These are phyloP conservation scores for Aproaerema taeniolella DNA, from an alignment of 2,888 invertebrate species.

Conservation along the genomic window DNA sequence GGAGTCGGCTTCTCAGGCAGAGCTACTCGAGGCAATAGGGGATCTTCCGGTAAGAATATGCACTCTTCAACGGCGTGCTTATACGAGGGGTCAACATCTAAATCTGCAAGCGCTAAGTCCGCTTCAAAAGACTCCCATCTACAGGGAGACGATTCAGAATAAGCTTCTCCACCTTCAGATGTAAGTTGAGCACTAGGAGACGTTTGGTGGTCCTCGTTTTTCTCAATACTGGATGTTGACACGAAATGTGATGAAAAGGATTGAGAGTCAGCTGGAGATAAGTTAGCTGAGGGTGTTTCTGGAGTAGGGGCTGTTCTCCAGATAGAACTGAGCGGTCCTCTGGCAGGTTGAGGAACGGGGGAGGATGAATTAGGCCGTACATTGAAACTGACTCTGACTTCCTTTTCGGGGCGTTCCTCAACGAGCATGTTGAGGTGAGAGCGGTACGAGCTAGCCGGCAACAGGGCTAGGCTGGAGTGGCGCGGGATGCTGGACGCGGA, in stretches of 20 bases:
- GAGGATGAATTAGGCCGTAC: conserved; percentile 55
- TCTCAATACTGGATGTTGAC: conserved; percentile 68
- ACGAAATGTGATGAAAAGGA: conserved; percentile 81
- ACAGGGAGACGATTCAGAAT: conserved; percentile 68
- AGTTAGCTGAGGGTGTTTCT: conserved; percentile 83
- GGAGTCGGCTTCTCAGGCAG: conserved; percentile 79
- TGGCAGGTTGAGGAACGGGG: conserved; percentile 51
- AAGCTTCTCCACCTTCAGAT: conserved; percentile 69
- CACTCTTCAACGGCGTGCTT: conserved; percentile 80
- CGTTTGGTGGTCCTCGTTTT: conserved; percentile 57
- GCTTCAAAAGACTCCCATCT: conserved; percentile 81
- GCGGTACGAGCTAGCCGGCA: conserved; percentile 70
- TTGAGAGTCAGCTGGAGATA: conserved; percentile 77
- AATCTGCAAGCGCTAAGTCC: conserved; percentile 78
- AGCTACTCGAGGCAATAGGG: conserved; percentile 66
- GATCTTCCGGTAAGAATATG: conserved; percentile 78
- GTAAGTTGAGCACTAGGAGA: conserved; percentile 79
- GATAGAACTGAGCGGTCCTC: conserved; percentile 62
- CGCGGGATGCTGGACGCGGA: conserved; percentile 74
- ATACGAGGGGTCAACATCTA: conserved; percentile 79
- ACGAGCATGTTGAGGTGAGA: conserved; percentile 70
- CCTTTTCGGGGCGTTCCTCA: conserved; percentile 65
- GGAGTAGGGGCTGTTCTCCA: conserved; percentile 77
- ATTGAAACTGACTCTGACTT: conserved; percentile 67
- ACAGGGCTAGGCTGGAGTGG: conserved; percentile 63